These are phyloP conservation scores for Picus viridis DNA, from an alignment of 2,797 vertebrate genomes.

Conservation along the genomic window DNA sequence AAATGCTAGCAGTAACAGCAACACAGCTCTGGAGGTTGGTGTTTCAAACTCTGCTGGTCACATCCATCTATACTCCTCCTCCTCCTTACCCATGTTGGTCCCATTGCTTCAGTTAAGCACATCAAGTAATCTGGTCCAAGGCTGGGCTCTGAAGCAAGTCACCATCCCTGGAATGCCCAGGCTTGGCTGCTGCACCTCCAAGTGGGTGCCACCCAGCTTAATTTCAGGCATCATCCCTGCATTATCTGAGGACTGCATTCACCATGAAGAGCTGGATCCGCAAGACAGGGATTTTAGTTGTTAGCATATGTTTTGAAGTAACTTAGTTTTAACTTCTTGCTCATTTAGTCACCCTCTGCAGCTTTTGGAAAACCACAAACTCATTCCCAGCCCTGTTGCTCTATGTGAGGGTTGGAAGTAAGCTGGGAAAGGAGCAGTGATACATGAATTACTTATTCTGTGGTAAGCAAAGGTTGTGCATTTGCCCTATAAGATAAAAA, in stretches of 20 bases:
- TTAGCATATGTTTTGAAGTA: background rate
- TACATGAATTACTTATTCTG: background rate
- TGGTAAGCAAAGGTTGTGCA: background rate
- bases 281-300: background rate
- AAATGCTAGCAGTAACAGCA: background rate
- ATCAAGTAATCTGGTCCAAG: background rate
- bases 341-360: background rate
- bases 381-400: rapidly evolving
- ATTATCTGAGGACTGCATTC: background rate
- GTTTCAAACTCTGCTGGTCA: background rate
- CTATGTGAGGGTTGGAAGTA: background rate
- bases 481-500: background rate
- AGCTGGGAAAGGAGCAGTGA: background rate
- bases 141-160: background rate
- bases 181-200: no score
- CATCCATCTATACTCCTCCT: background rate
- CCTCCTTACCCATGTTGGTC: rapidly evolving
- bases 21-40: rapidly evolving
- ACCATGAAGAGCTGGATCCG: background rate
- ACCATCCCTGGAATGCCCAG: no score
- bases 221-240: background rate
- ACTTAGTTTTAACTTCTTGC: background rate
- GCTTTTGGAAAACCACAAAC: background rate
- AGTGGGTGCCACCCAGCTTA: no score
- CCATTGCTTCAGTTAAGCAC: background rate